phyloP scores from a whole-genome alignment of 2,888 invertebrate genomes.

The Drosophila monieri region DNA sequence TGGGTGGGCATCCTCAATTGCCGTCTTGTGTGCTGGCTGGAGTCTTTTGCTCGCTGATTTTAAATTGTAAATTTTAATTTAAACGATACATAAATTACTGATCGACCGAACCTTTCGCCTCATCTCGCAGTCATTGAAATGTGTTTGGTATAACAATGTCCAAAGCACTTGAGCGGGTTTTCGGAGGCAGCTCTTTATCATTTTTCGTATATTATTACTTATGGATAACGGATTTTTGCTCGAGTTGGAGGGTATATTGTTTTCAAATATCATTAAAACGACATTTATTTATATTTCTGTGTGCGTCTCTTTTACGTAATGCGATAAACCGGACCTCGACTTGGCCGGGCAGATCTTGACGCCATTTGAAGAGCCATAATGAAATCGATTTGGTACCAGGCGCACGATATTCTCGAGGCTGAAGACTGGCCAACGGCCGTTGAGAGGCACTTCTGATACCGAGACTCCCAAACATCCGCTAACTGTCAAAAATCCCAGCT shows the following conservation, averaged over 20 bases:
- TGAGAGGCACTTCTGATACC: conserved; percentile 34
- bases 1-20: conserved; percentile 51
- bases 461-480: conserved; percentile 12
- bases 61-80: conserved; percentile 42
- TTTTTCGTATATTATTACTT: conserved; percentile 25
- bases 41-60: conserved; percentile 50
- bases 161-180: conserved; percentile 59
- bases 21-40: conserved; percentile 6
- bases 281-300: conserved; percentile 42
- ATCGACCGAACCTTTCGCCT: conserved; percentile 6
- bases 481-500: conserved; percentile 30
- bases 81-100: conserved; percentile 42
- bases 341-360: conserved; percentile 40
- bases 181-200: conserved; percentile 38
- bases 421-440: conserved; percentile 38
- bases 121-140: conserved; percentile 27
- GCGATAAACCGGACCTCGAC: conserved; percentile 65
- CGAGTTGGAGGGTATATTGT: conserved; percentile 27
- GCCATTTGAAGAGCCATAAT: conserved; percentile 51
- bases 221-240: conserved; percentile 58
- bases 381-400: conserved; percentile 60
- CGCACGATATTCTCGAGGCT: conserved; percentile 50
- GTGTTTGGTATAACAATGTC: conserved; percentile 39
- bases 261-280: conserved; percentile 56
- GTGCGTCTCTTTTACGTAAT: conserved; percentile 63